Evolutionary conservation across 1,140 invertebrate genomes (phyloP), one percentile per base, ranked within the genome.

Genomic region (Aphelenchoides fujianensis): DNA sequence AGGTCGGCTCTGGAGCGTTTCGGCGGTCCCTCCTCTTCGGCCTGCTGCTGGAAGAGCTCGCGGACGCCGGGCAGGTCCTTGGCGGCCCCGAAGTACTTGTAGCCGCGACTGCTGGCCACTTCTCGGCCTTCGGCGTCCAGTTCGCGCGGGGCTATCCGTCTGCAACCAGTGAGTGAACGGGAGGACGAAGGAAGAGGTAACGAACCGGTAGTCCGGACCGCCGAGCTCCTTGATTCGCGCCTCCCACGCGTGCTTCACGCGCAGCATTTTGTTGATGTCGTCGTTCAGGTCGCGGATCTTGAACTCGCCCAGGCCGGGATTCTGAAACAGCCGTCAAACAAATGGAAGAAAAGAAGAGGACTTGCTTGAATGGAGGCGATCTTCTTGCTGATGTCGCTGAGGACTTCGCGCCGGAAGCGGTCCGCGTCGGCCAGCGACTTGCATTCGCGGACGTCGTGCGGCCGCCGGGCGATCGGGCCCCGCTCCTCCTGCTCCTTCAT

Each of bases 1-100:
- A 99, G 86, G 86, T 98, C 96, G 0, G 92, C 93, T 64, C 95
- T 89, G 0, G 95, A 95, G 54, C 91, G 0, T 91, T 90, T 27
- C 90, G 89, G 3, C 92, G 92, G 27, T 95, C 93, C 85, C 53
- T n/a, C 69, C 34, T 78, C 76, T 41, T 81, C 79, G 16, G 71
- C 68, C 9, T 68, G 57, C 69, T 97, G 92, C 85, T 97, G 93
- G 88, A 99, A 99, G 9, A 99, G 85, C 86, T 98, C 96, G 73
- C 94, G 88, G 5, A 99, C 97, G 53, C 97, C 92, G 23, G 97
- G 97, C 77, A 99, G 87, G 87, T 98, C 95, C 86, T 97, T 96
- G 0, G 96, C 95, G 36, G 96, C 97, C 66, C 96, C 97, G 87
- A 99, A 99, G 87, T 99, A 99, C 87, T 98, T 97, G 84, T 99